Evolutionary conservation across 1,140 invertebrate genomes (phyloP).

Genomic region (Apis dorsata): DNA sequence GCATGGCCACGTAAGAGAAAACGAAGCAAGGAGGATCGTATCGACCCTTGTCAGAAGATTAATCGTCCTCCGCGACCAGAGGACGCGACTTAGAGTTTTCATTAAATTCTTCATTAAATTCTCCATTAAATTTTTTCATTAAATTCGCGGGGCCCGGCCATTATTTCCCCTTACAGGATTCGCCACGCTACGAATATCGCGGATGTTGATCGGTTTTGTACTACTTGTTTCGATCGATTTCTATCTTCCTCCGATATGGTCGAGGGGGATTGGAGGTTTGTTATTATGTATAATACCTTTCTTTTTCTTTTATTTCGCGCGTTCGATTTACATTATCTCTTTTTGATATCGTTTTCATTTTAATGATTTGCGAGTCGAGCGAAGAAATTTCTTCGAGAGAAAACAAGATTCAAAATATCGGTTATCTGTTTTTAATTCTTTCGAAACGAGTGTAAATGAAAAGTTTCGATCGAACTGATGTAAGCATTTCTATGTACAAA

Average conservation of each 20-base stretch:
- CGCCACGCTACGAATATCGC: neutral
- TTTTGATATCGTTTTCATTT: too few relatives aligned
- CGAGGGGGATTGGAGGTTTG: neutral
- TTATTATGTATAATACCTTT: too few relatives aligned
- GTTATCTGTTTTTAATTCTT: too few relatives aligned
- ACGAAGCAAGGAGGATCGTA: constrained; percentile 32
- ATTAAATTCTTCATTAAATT: constrained; percentile 26
- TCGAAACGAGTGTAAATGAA: too few relatives aligned
- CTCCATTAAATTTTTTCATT: constrained; percentile 7
- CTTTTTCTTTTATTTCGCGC: too few relatives aligned
- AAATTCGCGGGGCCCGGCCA: neutral
- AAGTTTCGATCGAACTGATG: too few relatives aligned
- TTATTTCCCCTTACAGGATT: neutral
- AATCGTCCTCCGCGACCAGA: neutral
- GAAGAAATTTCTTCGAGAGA: too few relatives aligned
- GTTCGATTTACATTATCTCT: too few relatives aligned
- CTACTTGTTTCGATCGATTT: neutral
- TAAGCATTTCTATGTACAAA: too few relatives aligned
- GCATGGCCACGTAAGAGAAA: constrained; percentile 27
- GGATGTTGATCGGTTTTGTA: neutral
- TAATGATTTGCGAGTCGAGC: too few relatives aligned
- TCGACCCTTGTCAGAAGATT: constrained; percentile 40
- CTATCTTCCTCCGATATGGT: neutral
- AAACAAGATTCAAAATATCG: too few relatives aligned
- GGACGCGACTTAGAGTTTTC: neutral